Evolutionary conservation across 2,888 invertebrate species (phyloP).

Genomic region (Cryptocephalus moraei): DNA sequence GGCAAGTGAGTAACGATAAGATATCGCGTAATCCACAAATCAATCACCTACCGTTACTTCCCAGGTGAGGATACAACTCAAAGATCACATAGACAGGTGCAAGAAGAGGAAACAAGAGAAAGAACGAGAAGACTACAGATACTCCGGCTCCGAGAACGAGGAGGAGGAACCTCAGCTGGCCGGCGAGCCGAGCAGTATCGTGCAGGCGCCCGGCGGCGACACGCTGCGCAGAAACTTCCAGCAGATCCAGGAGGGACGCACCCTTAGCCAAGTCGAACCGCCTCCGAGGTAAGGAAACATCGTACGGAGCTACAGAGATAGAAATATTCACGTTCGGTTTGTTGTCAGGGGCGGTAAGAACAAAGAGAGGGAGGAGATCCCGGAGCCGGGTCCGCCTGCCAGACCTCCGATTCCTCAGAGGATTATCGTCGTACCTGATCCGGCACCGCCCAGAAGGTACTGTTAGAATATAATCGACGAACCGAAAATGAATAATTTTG

Average conservation of each 20-base stretch:
- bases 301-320: not conserved
- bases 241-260: conserved; percentile 82
- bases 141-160: conserved; percentile 95
- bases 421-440: conserved; percentile 85
- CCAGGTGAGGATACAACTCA: conserved; percentile 95
- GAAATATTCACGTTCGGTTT: not conserved
- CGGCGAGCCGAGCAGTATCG: conserved; percentile 91
- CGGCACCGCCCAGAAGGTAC: conserved; percentile 52
- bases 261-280: conserved; percentile 49
- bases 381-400: conserved; percentile 81
- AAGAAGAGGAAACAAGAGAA: conserved; percentile 92
- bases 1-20: conserved; percentile 67
- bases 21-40: not conserved
- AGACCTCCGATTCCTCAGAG: conserved; percentile 84
- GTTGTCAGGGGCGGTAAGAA: conserved; percentile 30
- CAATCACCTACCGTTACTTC: not conserved
- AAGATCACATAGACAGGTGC: conserved; percentile 97
- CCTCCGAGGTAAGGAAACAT: conserved; percentile 36
- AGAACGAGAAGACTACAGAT: conserved; percentile 65
- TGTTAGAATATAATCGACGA: no score
- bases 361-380: conserved; percentile 51
- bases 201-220: conserved; percentile 84
- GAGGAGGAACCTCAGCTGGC: conserved; percentile 87
- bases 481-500: no score
- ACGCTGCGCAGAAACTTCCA: conserved; percentile 96